Base-by-base conservation (phyloP, 2,888 invertebrate species). In the Sericinus montela region DNA sequence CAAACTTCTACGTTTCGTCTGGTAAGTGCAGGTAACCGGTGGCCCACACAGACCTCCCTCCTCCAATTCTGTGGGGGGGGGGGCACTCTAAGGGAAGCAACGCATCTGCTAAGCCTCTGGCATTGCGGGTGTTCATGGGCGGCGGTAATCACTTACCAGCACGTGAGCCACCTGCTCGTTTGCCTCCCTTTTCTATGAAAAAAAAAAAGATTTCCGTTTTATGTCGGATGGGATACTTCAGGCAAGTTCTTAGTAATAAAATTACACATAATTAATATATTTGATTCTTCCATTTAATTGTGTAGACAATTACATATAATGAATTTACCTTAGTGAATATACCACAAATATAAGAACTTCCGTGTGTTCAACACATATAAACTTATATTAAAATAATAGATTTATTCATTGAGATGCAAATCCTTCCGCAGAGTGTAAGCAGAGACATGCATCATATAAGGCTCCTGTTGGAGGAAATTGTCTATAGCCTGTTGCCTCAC, bases 381-480 rank as follows among this genome's bases (percentile, higher is more conserved):
- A 25, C 34, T 39, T 44, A 48, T 7, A n/a, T 44, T 44, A 39
- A 43, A 4, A 14, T 63, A 10, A 11, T 32, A 11, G 5, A 32
- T 11, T 32, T 61, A 69, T 51, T 68, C 63, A 54, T 36, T 59
- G 8, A 93, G 73, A 72, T 93, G 91, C 59, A 97, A 90, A 75
- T 96, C 96, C 77, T 94, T 94, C 54, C 92, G 93, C 39, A 97
- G 76, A 5, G 92, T 91, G 62, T 92, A 92, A 0, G 94, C 93
- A 10, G 93, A 91, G 0, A 96, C 94, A 59, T 93, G 92, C 95
- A 97, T 97, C 97, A 97, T 96, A 67, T 91, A 89, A 39, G 90
- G 79, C 65, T 92, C 92, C 56, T 95, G 91, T 36, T 89, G 79
- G 36, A 92, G 72, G 81, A 94, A 97, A 64, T 94, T 95, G 23